Conservation (phyloP, 2,797 vertebrate genomes). For the Sciurus carolinensis region DNA sequence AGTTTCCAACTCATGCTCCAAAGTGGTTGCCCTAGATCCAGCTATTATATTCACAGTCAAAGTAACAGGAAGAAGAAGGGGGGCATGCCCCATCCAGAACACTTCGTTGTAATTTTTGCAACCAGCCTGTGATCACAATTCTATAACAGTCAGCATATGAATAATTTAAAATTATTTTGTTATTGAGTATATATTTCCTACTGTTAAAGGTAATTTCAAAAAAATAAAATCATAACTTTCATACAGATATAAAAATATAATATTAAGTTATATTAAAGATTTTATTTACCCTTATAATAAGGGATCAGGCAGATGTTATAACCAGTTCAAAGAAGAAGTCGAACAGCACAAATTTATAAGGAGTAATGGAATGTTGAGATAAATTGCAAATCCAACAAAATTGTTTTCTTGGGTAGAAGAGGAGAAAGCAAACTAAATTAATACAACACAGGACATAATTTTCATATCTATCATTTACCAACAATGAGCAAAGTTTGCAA, state of each 20-base stretch:
- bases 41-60: background rate
- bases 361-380: background rate
- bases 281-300: background rate
- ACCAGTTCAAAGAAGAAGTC: background rate
- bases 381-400: constrained; percentile 36
- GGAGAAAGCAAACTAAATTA: background rate
- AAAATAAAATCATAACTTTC: background rate
- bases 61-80: background rate
- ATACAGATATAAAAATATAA: background rate
- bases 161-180: constrained; percentile 41
- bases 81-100: background rate
- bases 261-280: background rate
- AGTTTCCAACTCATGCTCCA: background rate
- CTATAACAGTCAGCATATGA: background rate
- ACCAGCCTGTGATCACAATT: background rate
- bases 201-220: constrained; percentile 30
- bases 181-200: constrained; percentile 54
- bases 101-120: background rate
- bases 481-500: background rate
- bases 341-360: constrained; percentile 11
- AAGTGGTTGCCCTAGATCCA: background rate
- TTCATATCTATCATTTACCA: background rate
- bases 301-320: background rate
- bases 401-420: background rate
- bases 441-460: background rate